Evolutionary conservation across 1,140 invertebrate genomes (phyloP).

Genomic region (Solenopsis fugax): DNA sequence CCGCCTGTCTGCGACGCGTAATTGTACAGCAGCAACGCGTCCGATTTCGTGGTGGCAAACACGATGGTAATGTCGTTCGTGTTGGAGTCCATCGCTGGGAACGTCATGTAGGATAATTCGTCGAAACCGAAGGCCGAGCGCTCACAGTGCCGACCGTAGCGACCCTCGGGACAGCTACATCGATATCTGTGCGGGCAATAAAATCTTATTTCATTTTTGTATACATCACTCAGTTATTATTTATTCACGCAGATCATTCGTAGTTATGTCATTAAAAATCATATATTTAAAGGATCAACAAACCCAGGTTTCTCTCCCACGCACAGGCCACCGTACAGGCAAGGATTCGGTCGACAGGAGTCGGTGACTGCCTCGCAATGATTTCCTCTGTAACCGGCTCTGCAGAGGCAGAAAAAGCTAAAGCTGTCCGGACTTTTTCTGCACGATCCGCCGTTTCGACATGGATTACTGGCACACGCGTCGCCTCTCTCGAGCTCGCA

Average conservation of each 20-base stretch:
- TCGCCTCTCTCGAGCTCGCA: constrained; percentile 94
- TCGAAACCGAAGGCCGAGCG: constrained; percentile 95
- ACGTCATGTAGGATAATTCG: constrained; percentile 96
- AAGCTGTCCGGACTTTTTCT: constrained; percentile 94
- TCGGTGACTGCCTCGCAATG: constrained; percentile 95
- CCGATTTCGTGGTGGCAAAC: constrained; percentile 95
- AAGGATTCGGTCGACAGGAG: constrained; percentile 96
- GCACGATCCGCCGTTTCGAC: constrained; percentile 95
- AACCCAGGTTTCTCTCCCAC: constrained; percentile 92
- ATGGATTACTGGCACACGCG: constrained; percentile 94
- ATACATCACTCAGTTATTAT: not conserved
- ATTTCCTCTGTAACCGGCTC: constrained; percentile 95
- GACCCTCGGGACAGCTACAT: constrained; percentile 94
- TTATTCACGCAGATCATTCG: not conserved
- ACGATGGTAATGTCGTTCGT: constrained; percentile 96
- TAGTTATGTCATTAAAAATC: not conserved
- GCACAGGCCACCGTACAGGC: constrained; percentile 94
- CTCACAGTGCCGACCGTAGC: constrained; percentile 97
- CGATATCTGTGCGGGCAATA: constrained; percentile 87
- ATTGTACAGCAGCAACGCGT: constrained; percentile 96
- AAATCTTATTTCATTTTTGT: constrained; percentile 36
- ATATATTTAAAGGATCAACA: not conserved
- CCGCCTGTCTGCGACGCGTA: constrained; percentile 95
- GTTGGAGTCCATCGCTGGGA: constrained; percentile 93
- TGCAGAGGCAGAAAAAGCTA: constrained; percentile 96